Conservation (phyloP, 2,888 invertebrate species). For the Siphlonurus alternatus region DNA sequence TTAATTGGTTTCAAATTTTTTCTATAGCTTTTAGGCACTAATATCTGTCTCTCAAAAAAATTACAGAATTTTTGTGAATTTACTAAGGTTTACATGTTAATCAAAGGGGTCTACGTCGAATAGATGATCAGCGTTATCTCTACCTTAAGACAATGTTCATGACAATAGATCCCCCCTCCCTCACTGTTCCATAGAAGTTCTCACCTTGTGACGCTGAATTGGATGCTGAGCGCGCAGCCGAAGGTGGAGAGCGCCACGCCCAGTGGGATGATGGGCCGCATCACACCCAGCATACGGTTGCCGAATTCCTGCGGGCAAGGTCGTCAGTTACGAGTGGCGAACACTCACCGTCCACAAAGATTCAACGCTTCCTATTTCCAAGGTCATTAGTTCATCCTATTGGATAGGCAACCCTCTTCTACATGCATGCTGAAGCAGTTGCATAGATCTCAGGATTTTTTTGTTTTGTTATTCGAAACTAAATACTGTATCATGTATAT, state of each 20-base stretch:
- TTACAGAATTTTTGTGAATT: too few species aligned
- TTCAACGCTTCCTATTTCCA: background rate
- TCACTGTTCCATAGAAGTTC: too few species aligned
- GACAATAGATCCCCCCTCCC: too few species aligned
- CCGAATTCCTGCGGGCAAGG: constrained; percentile 34
- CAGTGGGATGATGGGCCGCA: constrained; percentile 50
- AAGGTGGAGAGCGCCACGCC: constrained; percentile 64
- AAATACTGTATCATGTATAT: too few species aligned
- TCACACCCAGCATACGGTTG: constrained; percentile 42
- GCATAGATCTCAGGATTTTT: background rate
- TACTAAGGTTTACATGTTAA: too few species aligned
- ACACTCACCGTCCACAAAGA: too few species aligned
- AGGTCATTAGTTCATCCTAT: background rate
- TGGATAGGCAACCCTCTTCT: background rate
- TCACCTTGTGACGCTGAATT: constrained; percentile 55
- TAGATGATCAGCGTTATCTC: too few species aligned
- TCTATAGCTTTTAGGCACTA: too few species aligned
- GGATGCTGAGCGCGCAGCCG: constrained; percentile 60
- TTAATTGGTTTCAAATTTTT: too few species aligned
- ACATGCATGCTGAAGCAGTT: background rate
- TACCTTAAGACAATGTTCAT: too few species aligned
- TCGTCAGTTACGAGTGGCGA: background rate
- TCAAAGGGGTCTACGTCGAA: too few species aligned
- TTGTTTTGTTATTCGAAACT: background rate
- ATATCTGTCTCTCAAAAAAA: too few species aligned